Evolutionary conservation across 1,140 invertebrate genomes (phyloP), one percentile per base, ranked within the genome.

Genomic region (Drosophila sucinea): DNA sequence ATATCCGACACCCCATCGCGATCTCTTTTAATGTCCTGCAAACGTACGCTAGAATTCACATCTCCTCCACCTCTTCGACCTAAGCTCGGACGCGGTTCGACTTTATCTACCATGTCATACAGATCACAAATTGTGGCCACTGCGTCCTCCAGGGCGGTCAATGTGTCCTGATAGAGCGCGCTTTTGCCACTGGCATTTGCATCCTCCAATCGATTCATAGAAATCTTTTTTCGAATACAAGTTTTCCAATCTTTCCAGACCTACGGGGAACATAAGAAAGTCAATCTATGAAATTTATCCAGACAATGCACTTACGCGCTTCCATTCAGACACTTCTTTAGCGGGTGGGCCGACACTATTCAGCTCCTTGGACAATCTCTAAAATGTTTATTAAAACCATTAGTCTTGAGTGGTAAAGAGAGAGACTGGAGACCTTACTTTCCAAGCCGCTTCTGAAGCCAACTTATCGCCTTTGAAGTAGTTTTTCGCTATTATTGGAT

Each of bases 221-320:
- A 73, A 23, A 86, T 86, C 44, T 86, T 86, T 47, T 87, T 86
- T 23, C 76, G 68, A 8, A 86, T 86, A 66, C 83, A 87, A 30
- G 70, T 87, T 41, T 87, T 86, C 82, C 82, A 86, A 44, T 86
- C 82, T 61, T 86, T 86, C 82, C 82, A 86, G n/a, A 86, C 80
- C 80, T 82, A 10, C 23, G 32, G n/a, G 3, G 6, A 6, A 29
- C 10, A 27, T 10, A 64, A 0, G 38, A n/a, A 0, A 10, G 17
- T 2, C 17, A 33, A 32, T 35, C 8, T 2, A 35, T 11, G 3
- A 11, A 11, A 2, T 11, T 11, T 44, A 1, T 4, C 0, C 23
- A 17, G 4, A 11, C 6, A 6, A 3, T 32, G 2, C 6, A 62
- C 62, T 35, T 40, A 82, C 82, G 11, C 82, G 62, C 5, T 87